Base-by-base conservation (phyloP, 2,888 invertebrate genomes). In the Acleris literana region DNA sequence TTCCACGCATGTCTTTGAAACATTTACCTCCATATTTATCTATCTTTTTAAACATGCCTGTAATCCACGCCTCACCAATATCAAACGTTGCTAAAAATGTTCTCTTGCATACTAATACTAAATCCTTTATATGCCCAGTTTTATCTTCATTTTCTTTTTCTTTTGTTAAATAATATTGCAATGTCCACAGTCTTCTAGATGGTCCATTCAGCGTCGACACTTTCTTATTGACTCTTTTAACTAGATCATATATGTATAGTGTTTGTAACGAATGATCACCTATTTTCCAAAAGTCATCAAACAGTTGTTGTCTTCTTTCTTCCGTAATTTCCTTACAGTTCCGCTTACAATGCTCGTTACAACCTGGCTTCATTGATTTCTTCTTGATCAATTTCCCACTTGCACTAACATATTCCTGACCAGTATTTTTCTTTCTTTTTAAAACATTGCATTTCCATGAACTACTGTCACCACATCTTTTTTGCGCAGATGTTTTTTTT, bases 51-150 rank as follows among this genome's bases (percentile, higher is more conserved):
- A 46, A 46, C 16, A 46, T 46, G 7, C 1, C 5, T 6, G 44
- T 44, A 13, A 44, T 5, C 44, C 44, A 44, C 5, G n/a, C 44
- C 5, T 44, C 44, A n/a, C 44, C 6, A 44, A 44, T 44, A 16
- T 44, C 44, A 44, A 44, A 44, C 44, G 44, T 44, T 6, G 13
- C n/a, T 44, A 44, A 44, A 44, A 46, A 46, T 46, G 46, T 46
- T 46, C 17, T 46, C 46, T n/a, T 46, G 17, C 46, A 46, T n/a
- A 46, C n/a, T n/a, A 46, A 7, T n/a, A 46, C 6, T n/a, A 46
- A 46, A 46, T 46, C n/a, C 6, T 17, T 17, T n/a, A 17, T n/a
- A 46, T 16, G 5, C n/a, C 1, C 44, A 1, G 1, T 16, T 16
- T 44, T 44, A n/a, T 17, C 46, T 6, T 46, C 16, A 13, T 16